These are phyloP conservation scores for Pammene aurita DNA, from an alignment of 2,888 invertebrate genomes.

Conservation along the genomic window DNA sequence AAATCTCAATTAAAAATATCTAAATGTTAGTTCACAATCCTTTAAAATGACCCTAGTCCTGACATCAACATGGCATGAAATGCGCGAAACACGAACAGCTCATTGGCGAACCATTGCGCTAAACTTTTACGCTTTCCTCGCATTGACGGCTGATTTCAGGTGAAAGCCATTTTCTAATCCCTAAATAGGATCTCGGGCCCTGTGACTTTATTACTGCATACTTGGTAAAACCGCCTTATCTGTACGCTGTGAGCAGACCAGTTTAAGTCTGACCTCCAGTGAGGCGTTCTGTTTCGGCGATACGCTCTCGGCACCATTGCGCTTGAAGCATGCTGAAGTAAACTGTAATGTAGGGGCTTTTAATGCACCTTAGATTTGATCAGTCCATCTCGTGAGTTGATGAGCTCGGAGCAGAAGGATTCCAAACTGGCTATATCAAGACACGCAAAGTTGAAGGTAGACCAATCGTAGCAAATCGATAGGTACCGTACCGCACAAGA, in stretches of 20 bases:
- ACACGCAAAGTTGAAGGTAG: too few species aligned
- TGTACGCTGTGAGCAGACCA: background rate
- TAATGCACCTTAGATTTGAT: too few species aligned
- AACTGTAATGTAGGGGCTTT: too few species aligned
- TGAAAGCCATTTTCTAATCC: slow-evolving; percentile 30
- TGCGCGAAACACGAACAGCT: background rate
- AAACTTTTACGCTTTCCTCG: slow-evolving; percentile 17
- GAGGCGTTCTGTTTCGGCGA: too few species aligned
- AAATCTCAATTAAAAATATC: too few species aligned
- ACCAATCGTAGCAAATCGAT: too few species aligned
- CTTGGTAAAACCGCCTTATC: background rate
- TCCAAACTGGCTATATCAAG: too few species aligned
- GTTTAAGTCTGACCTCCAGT: background rate
- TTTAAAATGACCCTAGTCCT: background rate
- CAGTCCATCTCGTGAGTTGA: too few species aligned
- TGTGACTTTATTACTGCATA: slow-evolving; percentile 17
- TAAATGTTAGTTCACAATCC: background rate
- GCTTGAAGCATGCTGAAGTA: too few species aligned
- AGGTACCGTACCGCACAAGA: too few species aligned
- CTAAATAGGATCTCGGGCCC: slow-evolving; percentile 32
- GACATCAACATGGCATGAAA: slow-evolving; percentile 1
- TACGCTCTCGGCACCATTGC: too few species aligned
- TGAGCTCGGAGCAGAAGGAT: too few species aligned
- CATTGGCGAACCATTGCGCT: slow-evolving; percentile 19
- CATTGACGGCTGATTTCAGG: slow-evolving; percentile 20